Base-by-base conservation (phyloP, 2,888 invertebrate species). In the Zygothrica quintamaculata region DNA sequence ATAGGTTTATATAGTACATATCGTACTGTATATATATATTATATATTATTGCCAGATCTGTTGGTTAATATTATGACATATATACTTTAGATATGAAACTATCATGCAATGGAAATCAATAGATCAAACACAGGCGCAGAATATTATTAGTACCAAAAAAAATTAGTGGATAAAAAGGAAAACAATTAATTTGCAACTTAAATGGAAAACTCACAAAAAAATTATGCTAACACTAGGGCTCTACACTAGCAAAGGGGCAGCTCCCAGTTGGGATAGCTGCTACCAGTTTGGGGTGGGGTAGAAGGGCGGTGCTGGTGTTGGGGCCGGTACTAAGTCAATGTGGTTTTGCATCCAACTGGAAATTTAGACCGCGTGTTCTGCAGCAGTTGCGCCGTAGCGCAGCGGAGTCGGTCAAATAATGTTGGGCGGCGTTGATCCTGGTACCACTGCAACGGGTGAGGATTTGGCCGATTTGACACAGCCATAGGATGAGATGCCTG, bases 371-470 rank as follows among this genome's bases (percentile, higher is more conserved):
- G 88, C 89, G 68, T 89, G 89, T 76, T 89, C 90, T n/a, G 88
- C 89, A 51, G 89, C 85, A 64, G 88, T 82, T 66, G 90, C 89
- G 84, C 90, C 90, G 75, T 88, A 91, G 86, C 91, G 91, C 87
- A 91, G 67, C 29, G 91, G 91, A 89, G 91, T 91, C 84, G 91
- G 91, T 91, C 91, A 91, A 89, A 91, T 91, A 66, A 91, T 89
- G 73, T 90, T 91, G 1, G 90, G 89, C 36, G 90, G 88, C 29
- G 88, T 86, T 61, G 87, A 87, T 33, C 79, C 65, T 13, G 79
- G 79, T 39, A 67, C 31, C n/a, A 44, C 74, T 4, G 86, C 80
- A 15, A 88, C 88, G 4, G 91, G 90, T 16, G 91, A 91, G 22
- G 90, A 88, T 55, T 90, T 91, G 37, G 88, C 84, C 46, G 90